These are phyloP conservation scores for Loriculus beryllinus DNA, from an alignment of 2,797 vertebrate genomes.

Conservation along the genomic window DNA sequence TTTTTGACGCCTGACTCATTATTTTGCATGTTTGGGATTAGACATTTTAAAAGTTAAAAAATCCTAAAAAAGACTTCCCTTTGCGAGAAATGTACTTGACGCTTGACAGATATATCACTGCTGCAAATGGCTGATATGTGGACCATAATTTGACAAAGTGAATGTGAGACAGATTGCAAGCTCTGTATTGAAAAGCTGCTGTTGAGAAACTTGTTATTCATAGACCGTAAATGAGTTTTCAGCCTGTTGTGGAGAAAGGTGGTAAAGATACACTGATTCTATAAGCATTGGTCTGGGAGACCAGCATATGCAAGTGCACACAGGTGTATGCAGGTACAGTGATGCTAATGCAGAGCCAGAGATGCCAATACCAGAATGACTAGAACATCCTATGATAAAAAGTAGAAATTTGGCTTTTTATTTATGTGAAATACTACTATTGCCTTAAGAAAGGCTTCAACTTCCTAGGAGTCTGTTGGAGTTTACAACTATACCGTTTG, in stretches of 20 bases:
- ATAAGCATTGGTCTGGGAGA: background rate
- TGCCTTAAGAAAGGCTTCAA: background rate
- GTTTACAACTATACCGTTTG: conserved; percentile 40
- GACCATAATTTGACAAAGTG: conserved; percentile 53
- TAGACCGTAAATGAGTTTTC: background rate
- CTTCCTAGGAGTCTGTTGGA: background rate
- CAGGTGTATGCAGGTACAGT: background rate
- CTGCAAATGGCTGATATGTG: conserved; percentile 41
- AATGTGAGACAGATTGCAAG: conserved; percentile 51
- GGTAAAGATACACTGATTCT: background rate
- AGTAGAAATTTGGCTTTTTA: background rate
- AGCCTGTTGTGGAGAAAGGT: background rate
- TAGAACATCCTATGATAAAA: background rate
- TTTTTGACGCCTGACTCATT: conserved; percentile 41
- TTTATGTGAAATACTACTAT: background rate
- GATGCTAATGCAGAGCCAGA: background rate
- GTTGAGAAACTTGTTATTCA: conserved; percentile 45
- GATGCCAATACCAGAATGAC: background rate
- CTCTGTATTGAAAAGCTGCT: conserved; percentile 41
- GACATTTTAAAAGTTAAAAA: conserved; percentile 45
- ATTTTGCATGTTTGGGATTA: conserved; percentile 46
- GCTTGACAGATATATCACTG: conserved; percentile 49
- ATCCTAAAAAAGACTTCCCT: conserved; percentile 29
- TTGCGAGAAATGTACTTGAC: conserved; percentile 43
- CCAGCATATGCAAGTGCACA: background rate